Base-by-base conservation (phyloP, 2,888 invertebrate genomes). In the Drosophila demipolita region DNA sequence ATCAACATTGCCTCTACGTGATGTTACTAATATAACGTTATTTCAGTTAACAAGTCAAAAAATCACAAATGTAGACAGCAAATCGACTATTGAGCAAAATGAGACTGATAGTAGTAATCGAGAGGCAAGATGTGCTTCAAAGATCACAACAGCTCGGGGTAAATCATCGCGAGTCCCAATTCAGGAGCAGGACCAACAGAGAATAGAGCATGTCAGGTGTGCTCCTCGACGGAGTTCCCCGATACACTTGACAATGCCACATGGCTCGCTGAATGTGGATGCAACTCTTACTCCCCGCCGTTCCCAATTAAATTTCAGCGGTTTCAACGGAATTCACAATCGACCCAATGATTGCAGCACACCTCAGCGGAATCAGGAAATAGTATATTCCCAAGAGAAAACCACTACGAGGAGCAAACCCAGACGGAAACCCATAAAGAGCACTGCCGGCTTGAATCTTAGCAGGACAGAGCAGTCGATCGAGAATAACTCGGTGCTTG, bases 281-380 rank as follows among this genome's bases (percentile, higher is more conserved):
- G 29, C 38, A n/a, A 9, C 8, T n/a, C 26, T 61, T 1, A 59
- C 75, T 11, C 78, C 78, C 8, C 52, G 65, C 8, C 52, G 26
- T 3, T 66, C 61, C 23, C 53, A 63, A 6, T 54, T 70, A 8
- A 64, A 57, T 29, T 78, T 78, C 11, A 64, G 36, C 7, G 45
- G 8, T 1, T 78, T 77, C 7, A 78, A 75, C 15, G 26, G 36
- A 26, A 71, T 66, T 9, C 7, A 36, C 1, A 9, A 20, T 26
- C 55, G 45, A 40, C 70, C 78, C 0, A 45, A 17, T 5, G 63
- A 66, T 23, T 60, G 45, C 35, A 78, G 78, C 26, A 77, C 78
- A 5, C 77, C 77, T 8, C 45, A 63, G 1, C 32, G 29, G 9
- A 33, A 26, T 1, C n/a, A 75, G 15, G 17, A 60, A 4, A 48